These are phyloP conservation scores for Furcula furcula DNA, from an alignment of 2,888 invertebrate species.

Conservation along the genomic window DNA sequence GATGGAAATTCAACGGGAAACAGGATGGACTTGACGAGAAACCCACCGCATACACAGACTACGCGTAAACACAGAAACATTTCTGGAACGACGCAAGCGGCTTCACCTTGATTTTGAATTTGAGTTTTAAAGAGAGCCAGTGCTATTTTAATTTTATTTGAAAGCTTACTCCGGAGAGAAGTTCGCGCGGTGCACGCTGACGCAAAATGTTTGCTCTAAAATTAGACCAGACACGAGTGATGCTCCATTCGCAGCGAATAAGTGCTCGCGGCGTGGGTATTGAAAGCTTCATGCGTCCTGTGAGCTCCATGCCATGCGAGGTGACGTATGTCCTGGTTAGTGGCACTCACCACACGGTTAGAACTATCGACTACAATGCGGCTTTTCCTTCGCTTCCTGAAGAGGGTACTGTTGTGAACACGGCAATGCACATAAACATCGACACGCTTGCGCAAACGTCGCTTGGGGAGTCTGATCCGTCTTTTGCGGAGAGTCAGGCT, in stretches of 20 bases:
- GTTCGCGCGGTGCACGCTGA: constrained; percentile 65
- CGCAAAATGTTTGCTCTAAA: constrained; percentile 48
- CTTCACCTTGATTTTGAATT: constrained; percentile 81
- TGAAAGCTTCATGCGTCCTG: constrained; percentile 53
- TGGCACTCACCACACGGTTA: constrained; percentile 79
- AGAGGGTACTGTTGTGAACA: constrained; percentile 48
- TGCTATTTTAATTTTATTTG: constrained; percentile 75
- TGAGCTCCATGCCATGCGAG: constrained; percentile 56
- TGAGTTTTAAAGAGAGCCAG: constrained; percentile 62
- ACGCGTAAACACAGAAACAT: constrained; percentile 61
- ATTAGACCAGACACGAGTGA: constrained; percentile 47
- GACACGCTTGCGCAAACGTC: constrained; percentile 67
- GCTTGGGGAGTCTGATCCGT: constrained; percentile 58
- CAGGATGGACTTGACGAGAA: constrained; percentile 55
- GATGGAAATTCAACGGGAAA: constrained; percentile 39
- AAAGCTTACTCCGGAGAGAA: constrained; percentile 70
- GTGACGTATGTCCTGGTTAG: constrained; percentile 45
- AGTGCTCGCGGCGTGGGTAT: constrained; percentile 32
- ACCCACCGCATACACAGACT: constrained; percentile 45
- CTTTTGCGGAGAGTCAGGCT: constrained; percentile 55
- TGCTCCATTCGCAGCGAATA: constrained; percentile 22
- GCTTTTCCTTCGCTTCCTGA: constrained; percentile 54
- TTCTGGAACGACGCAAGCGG: constrained; percentile 69
- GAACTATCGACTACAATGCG: constrained; percentile 51
- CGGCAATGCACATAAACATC: constrained; percentile 76